Conservation (phyloP, 2,113 vertebrate species). For the Ovis aries region ARS-UI_Ramb_v3.0 NC_056065.1:77071001-77071500, state of each 20-base stretch:
- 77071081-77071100: not conserved
- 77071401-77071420: not conserved
- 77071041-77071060: not conserved
- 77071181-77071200: not conserved
- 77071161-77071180: not conserved
- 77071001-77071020: not conserved
- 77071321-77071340: not conserved
- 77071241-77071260: not conserved
- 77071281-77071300: not conserved
- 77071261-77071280: not conserved
- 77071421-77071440: not conserved
- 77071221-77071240: not conserved
- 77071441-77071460: not conserved
- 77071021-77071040: not conserved
- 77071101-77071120: not conserved
- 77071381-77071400: not conserved
- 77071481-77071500: not conserved
- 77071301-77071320: not conserved
- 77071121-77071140: not conserved
- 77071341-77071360: not conserved
- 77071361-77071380: not conserved
- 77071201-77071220: not conserved
- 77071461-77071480: not conserved
- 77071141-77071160: not conserved
- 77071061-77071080: not conserved